These are phyloP conservation scores for Bombus impatiens DNA, from an alignment of 1,140 invertebrate genomes.

Conservation along the genomic window DNA sequence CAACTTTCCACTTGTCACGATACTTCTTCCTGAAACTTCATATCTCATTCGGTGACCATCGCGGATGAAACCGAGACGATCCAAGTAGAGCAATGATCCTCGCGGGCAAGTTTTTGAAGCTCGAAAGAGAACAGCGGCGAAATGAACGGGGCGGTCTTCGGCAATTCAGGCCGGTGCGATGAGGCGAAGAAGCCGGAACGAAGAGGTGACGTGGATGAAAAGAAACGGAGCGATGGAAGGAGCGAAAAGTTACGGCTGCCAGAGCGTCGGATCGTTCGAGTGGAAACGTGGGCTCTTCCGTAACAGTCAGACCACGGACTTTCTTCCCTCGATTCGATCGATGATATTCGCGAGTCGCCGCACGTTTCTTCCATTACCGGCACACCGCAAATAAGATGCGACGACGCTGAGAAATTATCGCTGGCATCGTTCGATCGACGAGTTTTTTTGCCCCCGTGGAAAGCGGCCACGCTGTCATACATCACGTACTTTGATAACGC, in stretches of 20 bases:
- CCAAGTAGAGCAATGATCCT: not conserved
- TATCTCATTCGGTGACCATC: not conserved
- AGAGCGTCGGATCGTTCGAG: slow-evolving; percentile 3
- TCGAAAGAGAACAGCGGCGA: not conserved
- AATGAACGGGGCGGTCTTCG: not conserved
- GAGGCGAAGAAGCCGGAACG: not conserved
- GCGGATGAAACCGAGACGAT: not conserved
- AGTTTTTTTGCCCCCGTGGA: slow-evolving; percentile 49
- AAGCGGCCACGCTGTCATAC: slow-evolving; percentile 50
- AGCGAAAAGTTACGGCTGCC: slow-evolving; percentile 46
- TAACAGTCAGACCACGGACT: slow-evolving; percentile 33
- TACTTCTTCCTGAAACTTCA: not conserved
- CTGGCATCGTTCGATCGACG: slow-evolving; percentile 58
- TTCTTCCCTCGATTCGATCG: slow-evolving; percentile 67
- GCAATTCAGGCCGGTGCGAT: slow-evolving; percentile 7
- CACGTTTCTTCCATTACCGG: slow-evolving; percentile 75
- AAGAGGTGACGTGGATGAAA: not conserved
- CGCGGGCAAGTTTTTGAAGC: not conserved
- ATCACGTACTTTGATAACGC: slow-evolving; percentile 42
- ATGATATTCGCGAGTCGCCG: slow-evolving; percentile 71
- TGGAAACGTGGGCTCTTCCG: slow-evolving; percentile 45
- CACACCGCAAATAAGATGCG: slow-evolving; percentile 74
- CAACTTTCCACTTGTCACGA: not conserved
- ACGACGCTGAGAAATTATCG: slow-evolving; percentile 70
- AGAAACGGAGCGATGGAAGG: slow-evolving; percentile 20